Base-by-base conservation (phyloP, 2,797 vertebrate species). In the Phoebastria nigripes region DNA sequence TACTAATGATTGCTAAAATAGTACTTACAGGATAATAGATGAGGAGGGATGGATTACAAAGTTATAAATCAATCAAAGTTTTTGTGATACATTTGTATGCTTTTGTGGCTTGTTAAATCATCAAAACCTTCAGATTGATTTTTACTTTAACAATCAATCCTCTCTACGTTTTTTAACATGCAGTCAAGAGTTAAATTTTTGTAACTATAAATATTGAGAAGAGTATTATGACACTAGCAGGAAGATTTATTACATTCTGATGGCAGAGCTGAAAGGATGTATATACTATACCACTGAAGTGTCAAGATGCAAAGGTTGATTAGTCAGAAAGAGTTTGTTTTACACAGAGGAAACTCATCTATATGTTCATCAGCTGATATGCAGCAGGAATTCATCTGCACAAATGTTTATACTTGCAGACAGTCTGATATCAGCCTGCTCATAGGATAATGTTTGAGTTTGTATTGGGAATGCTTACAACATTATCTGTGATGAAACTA, bases 31-130 rank as follows among this genome's bases (percentile, higher is more conserved):
- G 96, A 97, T 97, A 98, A 98, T 96, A 97, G 96, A 98, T 96
- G 96, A 96, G 94, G 92, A 98, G 92, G 96, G 93, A 97, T 97
- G 95, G 92, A 97, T 97, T 96, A 96, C 88, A 37, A 97, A 98
- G 93, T 96, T 97, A 97, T 97, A 97, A 98, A 98, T 98, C 98
- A 97, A 98, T 98, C 97, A 97, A 93, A 93, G 92, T 93, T 98
- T 97, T 97, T 98, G 97, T 97, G 96, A 96, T 97, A 97, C 94
- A 94, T 96, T 97, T 95, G 86, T 94, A 71, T 97, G 96, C 94
- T 97, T 98, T 97, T 97, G 97, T 56, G 58, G 93, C 96, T 97
- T 97, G 97, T 98, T 98, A 98, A 97, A 98, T 97, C 93, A 97
- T 97, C 96, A 96, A 97, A 98, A 89, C 78, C 90, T 91, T 91